Percentiles rank a stretch among this genome's conserved stretches.
phyloP scores from a whole-genome alignment of 2,888 invertebrate genomes.

The Xylocampa areola region DNA sequence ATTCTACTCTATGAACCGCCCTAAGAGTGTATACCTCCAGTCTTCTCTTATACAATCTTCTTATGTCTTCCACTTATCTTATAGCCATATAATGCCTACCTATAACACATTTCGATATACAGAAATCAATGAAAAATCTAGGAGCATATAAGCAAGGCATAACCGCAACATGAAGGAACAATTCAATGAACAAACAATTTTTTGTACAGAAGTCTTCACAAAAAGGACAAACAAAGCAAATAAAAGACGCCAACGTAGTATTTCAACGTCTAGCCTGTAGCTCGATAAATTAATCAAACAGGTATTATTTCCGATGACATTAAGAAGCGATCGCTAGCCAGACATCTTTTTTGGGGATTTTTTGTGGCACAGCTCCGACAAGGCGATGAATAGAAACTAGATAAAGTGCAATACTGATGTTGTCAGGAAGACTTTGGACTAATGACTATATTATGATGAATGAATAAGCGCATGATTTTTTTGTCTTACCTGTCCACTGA shows the following conservation, averaged over 20 bases:
- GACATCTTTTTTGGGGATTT: slow-evolving; percentile 45
- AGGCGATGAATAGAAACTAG: slow-evolving; percentile 35
- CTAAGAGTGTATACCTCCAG: too few species aligned
- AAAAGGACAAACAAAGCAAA: slow-evolving; percentile 24
- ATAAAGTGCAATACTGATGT: slow-evolving; percentile 30
- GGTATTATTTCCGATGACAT: slow-evolving; percentile 51
- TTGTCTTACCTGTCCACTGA: neutral
- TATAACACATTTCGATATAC: too few species aligned
- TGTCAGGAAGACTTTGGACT: slow-evolving; percentile 10
- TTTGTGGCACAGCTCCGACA: slow-evolving; percentile 16
- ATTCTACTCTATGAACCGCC: too few species aligned
- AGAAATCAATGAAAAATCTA: neutral
- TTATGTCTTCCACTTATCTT: too few species aligned
- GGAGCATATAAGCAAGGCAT: neutral
- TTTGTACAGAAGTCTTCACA: slow-evolving; percentile 20
- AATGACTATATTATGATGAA: slow-evolving; percentile 16
- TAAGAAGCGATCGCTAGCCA: slow-evolving; percentile 39
- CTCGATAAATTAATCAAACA: slow-evolving; percentile 46
- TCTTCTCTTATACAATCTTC: too few species aligned
- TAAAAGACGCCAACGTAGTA: slow-evolving; percentile 15
- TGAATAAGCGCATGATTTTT: slow-evolving; percentile 6
- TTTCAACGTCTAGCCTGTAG: slow-evolving; percentile 32
- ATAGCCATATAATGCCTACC: too few species aligned
- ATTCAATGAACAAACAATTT: slow-evolving; percentile 15
- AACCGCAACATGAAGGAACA: neutral